Evolutionary conservation across 2,888 invertebrate genomes (phyloP), one percentile per base, ranked within the genome.

Genomic region (Timema cristinae): DNA sequence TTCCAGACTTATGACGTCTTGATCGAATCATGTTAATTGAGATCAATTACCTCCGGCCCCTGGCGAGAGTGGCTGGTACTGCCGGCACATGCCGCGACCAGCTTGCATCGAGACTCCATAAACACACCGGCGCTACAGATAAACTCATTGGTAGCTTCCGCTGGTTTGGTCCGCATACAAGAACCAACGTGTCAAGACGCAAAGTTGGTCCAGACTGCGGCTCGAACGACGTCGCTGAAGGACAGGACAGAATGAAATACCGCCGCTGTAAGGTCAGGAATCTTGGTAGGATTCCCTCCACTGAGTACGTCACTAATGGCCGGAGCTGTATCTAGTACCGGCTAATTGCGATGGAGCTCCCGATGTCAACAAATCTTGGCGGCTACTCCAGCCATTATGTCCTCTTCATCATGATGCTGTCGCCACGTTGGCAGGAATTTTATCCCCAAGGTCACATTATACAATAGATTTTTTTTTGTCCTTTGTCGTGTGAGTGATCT

Each of bases 1-100:
- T 92, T 82, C 92, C 92, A 80, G 92, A 92, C 82, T 92, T 92
- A 91, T 92, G 92, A 92, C 91, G 88, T 83, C 84, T 85, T 79
- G 85, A 85, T 81, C 81, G 84, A 69, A 71, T 80, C 78, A 80
- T 77, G 77, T 75, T 81, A 79, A 78, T 79, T 72, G 79, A 80
- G 77, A 78, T 81, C 78, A 79, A 79, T 78, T 79, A 78, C 79
- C 75, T 77, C 52, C 69, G 74, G 72, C 76, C 84, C 84, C 83
- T 84, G 84, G 84, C 76, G 80, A 81, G 79, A 82, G 4, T 32
- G 32, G 32, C 4, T 32, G 83, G 84, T 80, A 79, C 76, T 77
- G 83, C 80, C 82, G 83, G 78, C 68, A 66, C 69, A 13, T 32
- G 61, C 80, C 79, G 76, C 81, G 82, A 78, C 80, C 79, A 77